These are phyloP conservation scores for Tanytarsus gracilentus DNA, from an alignment of 2,888 invertebrate species.

Conservation along the genomic window DNA sequence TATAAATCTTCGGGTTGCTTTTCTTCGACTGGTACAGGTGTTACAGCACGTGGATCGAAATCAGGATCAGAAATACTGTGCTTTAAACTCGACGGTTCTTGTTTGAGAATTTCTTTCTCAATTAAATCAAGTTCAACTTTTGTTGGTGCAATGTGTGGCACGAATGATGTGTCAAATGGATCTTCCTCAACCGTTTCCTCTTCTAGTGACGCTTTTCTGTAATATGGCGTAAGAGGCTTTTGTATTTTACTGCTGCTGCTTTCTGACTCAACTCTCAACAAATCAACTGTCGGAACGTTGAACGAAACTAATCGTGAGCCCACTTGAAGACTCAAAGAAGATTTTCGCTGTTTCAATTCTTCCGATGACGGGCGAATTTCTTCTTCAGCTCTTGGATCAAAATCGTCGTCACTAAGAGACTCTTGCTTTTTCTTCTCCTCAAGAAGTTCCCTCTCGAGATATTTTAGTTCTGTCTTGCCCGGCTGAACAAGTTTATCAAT, in stretches of 20 bases:
- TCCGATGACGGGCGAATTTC: slow-evolving; percentile 31
- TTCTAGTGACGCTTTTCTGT: slow-evolving; percentile 44
- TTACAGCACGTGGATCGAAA: slow-evolving; percentile 67
- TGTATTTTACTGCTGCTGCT: slow-evolving; percentile 52
- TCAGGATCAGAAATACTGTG: slow-evolving; percentile 62
- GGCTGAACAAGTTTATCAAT: slow-evolving; percentile 59
- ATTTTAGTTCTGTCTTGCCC: slow-evolving; percentile 68
- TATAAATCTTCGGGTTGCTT: slow-evolving; percentile 31
- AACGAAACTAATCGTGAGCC: slow-evolving; percentile 47
- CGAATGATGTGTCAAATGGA: slow-evolving; percentile 78
- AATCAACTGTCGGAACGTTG: slow-evolving; percentile 50
- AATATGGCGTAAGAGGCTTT: slow-evolving; percentile 75
- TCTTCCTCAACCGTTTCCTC: slow-evolving; percentile 50
- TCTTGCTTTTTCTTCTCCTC: slow-evolving; percentile 46
- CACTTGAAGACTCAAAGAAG: slow-evolving; percentile 53
- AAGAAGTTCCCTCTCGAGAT: slow-evolving; percentile 67
- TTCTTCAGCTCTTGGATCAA: slow-evolving; percentile 59
- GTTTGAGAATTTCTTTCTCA: slow-evolving; percentile 64
- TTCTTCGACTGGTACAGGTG: slow-evolving; percentile 39
- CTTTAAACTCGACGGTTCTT: slow-evolving; percentile 41
- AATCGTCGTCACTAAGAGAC: slow-evolving; percentile 51
- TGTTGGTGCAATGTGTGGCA: slow-evolving; percentile 63
- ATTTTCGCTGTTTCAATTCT: slow-evolving; percentile 44
- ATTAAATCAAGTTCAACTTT: slow-evolving; percentile 68
- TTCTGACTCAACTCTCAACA: slow-evolving; percentile 48